Evolutionary conservation across 2,888 invertebrate species (phyloP).

Genomic region (Phymatocera aterrima): DNA sequence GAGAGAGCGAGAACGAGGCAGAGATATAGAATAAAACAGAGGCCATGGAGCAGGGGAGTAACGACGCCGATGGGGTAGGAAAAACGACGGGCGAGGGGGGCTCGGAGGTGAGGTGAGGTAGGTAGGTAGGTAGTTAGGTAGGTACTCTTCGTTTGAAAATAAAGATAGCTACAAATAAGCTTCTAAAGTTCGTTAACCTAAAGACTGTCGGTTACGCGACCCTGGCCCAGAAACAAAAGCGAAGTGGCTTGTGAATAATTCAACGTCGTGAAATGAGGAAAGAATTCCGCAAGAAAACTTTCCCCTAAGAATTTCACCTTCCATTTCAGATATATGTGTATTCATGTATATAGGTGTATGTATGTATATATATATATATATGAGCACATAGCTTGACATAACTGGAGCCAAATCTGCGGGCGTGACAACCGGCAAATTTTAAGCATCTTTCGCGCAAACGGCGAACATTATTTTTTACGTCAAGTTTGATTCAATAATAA

Average conservation of each 20-base stretch:
- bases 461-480: background rate
- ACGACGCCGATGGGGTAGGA: constrained; percentile 18
- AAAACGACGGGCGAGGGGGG: background rate
- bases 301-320: constrained; percentile 68
- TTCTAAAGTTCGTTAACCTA: constrained; percentile 47
- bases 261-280: constrained; percentile 73
- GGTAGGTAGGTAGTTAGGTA: constrained; percentile 27
- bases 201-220: constrained; percentile 56
- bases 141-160: constrained; percentile 54
- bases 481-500: too few species aligned
- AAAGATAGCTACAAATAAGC: constrained; percentile 43
- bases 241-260: constrained; percentile 72
- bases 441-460: background rate
- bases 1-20: constrained; percentile 3
- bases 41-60: constrained; percentile 36
- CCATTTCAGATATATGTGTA: background rate
- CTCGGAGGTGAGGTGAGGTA: background rate
- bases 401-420: constrained; percentile 2
- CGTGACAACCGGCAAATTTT: constrained; percentile 4
- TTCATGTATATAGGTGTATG: too few species aligned
- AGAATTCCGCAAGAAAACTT: constrained; percentile 71
- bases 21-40: constrained; percentile 41
- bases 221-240: constrained; percentile 74
- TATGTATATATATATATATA: background rate
- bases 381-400: background rate